Base-by-base conservation (phyloP, 2,888 invertebrate genomes). In the Tenodera sinensis region DNA sequence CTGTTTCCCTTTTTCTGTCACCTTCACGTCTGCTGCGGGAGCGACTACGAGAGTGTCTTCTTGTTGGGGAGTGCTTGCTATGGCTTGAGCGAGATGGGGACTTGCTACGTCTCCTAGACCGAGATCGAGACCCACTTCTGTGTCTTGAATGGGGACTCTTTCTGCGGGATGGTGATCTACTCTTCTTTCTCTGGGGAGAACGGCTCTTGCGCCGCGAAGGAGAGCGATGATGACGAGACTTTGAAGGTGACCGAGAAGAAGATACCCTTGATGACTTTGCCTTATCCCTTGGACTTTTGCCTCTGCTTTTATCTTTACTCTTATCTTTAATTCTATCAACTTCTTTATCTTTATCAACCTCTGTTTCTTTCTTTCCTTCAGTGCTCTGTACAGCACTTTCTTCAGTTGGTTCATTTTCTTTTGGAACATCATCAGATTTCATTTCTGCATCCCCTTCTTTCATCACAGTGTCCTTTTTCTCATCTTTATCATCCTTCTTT, bases 141-240 rank as follows among this genome's bases (percentile, higher is more conserved):
- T 90, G 90, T n/a, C 91, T 86, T 27, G 90, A 83, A 84, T 89
- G 90, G 15, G 89, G 89, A 83, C 89, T 89, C 85, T 95, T 95
- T 91, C 95, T 95, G 1, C 95, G 93, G 1, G 94, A 93, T 25
- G 91, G 93, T 4, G 94, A 94, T 54, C 90, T 91, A 71, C 91
- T 91, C 92, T 91, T 90, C 92, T 91, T 91, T 81, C 91, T 90
- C 20, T 90, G 88, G 20, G 91, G 91, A 54, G 91, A 91, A 83
- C 91, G 90, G 89, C 90, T 89, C 83, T 88, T 90, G 30, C 89
- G 85, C 47, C 88, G 28, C 20, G 89, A 87, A 81, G 90, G 90
- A 89, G 88, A 90, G 82, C 89, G 90, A 89, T 90, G 91, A 54
- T 90, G 91, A 54, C 84, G 91, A 83, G 90, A 90, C 84, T 90